Evolutionary conservation across 2,797 vertebrate species (phyloP), one percentile per base, ranked within the genome.

Genomic region (Eleutherodactylus coqui): DNA sequence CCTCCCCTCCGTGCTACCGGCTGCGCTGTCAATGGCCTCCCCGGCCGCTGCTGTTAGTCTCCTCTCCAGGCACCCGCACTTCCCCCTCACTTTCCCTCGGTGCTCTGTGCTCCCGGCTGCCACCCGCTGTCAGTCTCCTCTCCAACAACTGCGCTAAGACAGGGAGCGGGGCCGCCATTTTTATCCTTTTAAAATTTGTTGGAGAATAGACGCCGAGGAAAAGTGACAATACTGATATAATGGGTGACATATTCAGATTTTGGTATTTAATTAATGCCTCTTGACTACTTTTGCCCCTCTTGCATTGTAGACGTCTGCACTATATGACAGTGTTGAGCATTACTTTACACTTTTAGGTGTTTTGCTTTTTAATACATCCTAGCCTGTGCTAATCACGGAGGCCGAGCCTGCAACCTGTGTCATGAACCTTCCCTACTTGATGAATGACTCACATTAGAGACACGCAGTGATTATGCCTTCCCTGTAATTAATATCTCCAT

Each of bases 401-500:
- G n/a, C 27, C 75, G 64, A 29, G n/a, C 27, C 19, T 32, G 24
- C 45, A 45, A 24, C 80, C 75, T 0, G 38, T 47, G 67, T 55
- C 49, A 41, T 53, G 73, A 76, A 73, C 73, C 76, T 79, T 83
- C 47, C 32, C 51, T 9, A 4, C 14, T 49, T 87, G 81, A 87
- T 83, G 58, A 73, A 87, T 83, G 41, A 24, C 64, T 10, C 75
- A 29, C 49, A 83, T 83, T 73, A 79, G 49, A 49, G 3, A 21
- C 34, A 8, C 16, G 58, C 51, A 32, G 76, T 79, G 81, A 79
- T 87, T 73, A 79, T 49, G 51, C 49, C n/a, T 53, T 60, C 11
- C 29, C 17, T 79, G 51, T 87, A 87, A 87, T 87, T 83, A 83
- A 79, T 87, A 73, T 87, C 62, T 62, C 32, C 49, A 51, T 70